Conservation (phyloP, 2,113 vertebrate species). For the Apus apus region DNA sequence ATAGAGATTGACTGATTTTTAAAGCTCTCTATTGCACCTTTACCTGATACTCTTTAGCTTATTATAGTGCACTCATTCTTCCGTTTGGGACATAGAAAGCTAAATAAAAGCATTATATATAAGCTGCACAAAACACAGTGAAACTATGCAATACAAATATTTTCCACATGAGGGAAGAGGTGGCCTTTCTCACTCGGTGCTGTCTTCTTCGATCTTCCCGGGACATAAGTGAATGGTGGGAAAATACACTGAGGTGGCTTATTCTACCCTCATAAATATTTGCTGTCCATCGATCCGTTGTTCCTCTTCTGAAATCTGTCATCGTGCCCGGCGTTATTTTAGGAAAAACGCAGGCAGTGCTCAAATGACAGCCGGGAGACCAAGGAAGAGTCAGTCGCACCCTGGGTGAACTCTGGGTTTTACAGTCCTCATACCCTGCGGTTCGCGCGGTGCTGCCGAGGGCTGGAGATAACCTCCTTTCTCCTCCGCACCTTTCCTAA, state of each 20-base stretch:
- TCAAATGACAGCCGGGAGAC: not conserved
- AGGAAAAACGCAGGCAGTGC: not conserved
- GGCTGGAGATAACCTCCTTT: not conserved
- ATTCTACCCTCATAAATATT: constrained; percentile 12
- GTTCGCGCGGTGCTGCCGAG: not conserved
- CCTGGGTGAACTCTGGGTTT: not conserved
- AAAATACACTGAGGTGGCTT: not conserved
- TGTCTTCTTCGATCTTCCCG: not conserved
- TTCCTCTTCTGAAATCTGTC: not conserved
- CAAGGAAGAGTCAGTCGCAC: not conserved
- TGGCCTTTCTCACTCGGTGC: not conserved
- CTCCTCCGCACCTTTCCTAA: not conserved
- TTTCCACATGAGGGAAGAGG: constrained; percentile 66
- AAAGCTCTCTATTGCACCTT: not conserved
- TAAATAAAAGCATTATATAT: not conserved
- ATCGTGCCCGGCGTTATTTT: constrained; percentile 13
- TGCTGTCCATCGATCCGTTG: constrained; percentile 23
- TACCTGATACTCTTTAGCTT: not conserved
- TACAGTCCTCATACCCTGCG: not conserved
- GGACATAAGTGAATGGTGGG: not conserved
- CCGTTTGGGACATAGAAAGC: not conserved
- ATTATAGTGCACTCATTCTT: not conserved
- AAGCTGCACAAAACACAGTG: not conserved
- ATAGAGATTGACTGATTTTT: not conserved
- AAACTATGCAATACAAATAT: constrained; percentile 54